phyloP scores from a whole-genome alignment of 2,113 vertebrate genomes.

The Pardalotus punctatus region DNA sequence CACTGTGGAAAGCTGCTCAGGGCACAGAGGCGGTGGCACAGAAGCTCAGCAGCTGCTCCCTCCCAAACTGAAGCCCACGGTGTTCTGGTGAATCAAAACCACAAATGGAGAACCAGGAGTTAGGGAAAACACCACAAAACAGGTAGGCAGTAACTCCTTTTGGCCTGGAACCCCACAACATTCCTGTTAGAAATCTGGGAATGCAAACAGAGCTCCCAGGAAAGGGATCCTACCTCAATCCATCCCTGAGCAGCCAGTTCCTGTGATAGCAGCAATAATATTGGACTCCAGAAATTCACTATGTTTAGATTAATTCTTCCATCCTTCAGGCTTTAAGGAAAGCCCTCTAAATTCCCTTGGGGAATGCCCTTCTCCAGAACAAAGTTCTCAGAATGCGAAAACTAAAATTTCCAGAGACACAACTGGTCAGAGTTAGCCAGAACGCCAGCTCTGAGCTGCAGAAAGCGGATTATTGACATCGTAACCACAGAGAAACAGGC shows the following conservation, averaged over 20 bases:
- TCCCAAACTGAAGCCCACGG: neutral
- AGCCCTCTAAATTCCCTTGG: neutral
- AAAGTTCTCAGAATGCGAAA: neutral
- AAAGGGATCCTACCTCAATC: neutral
- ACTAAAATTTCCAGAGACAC: neutral
- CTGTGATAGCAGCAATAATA: rapidly evolving
- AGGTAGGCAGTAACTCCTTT: neutral
- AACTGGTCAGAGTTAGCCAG: rapidly evolving
- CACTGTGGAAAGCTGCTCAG: neutral
- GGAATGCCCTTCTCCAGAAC: neutral
- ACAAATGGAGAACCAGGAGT: rapidly evolving
- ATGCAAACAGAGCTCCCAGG: neutral
- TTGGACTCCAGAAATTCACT: rapidly evolving
- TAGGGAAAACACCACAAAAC: neutral
- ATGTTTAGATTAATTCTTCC: rapidly evolving
- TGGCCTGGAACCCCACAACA: neutral
- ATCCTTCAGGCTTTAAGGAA: neutral
- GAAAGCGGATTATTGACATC: rapidly evolving
- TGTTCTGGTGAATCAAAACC: neutral
- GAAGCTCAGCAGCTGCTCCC: neutral
- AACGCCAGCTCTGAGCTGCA: neutral
- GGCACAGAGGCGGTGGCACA: neutral
- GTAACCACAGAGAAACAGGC: rapidly evolving
- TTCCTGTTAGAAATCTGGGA: neutral
- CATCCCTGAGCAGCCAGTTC: neutral